Percentiles rank a stretch among this genome's conserved stretches.
phyloP scores from a whole-genome alignment of 2,113 vertebrate genomes.

The Pseudorasbora parva region DNA sequence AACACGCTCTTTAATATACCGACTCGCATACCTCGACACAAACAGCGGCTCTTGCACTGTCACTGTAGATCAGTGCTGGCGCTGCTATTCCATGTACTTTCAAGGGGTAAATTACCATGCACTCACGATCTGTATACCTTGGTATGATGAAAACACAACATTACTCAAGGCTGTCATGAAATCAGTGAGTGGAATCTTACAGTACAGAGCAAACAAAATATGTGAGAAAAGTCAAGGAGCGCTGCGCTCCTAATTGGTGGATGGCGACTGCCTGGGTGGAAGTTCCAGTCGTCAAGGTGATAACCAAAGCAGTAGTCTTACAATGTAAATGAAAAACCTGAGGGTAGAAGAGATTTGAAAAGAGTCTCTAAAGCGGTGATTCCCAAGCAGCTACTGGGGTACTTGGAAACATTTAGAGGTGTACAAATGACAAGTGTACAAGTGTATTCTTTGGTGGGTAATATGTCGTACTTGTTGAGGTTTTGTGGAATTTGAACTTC shows the following conservation, averaged over 20 bases:
- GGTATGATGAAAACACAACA: constrained; percentile 43
- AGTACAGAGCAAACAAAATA: constrained; percentile 38
- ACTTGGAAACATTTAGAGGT: not conserved
- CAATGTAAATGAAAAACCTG: not conserved
- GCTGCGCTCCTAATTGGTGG: constrained; percentile 54
- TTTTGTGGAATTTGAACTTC: not conserved
- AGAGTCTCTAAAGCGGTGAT: not conserved
- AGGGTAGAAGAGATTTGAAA: not conserved
- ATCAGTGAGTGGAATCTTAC: constrained; percentile 33
- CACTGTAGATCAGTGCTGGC: constrained; percentile 41
- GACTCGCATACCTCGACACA: constrained; percentile 44
- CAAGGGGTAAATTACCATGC: constrained; percentile 39
- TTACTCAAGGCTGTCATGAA: constrained; percentile 50
- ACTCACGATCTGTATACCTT: constrained; percentile 25
- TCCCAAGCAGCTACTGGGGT: not conserved
- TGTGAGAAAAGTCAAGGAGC: constrained; percentile 1
- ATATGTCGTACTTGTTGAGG: not conserved
- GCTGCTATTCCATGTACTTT: constrained; percentile 28
- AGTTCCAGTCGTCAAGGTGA: constrained; percentile 11
- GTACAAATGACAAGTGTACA: not conserved
- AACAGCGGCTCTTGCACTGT: constrained; percentile 46
- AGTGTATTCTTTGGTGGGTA: not conserved
- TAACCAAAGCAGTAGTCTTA: not conserved
- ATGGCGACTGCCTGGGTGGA: constrained; percentile 10
- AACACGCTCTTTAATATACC: constrained; percentile 50